Percentiles rank a stretch among this genome's conserved stretches.
Evolutionary conservation across 1,140 invertebrate genomes (phyloP).

Genomic region (Drosophila lacteicornis): DNA sequence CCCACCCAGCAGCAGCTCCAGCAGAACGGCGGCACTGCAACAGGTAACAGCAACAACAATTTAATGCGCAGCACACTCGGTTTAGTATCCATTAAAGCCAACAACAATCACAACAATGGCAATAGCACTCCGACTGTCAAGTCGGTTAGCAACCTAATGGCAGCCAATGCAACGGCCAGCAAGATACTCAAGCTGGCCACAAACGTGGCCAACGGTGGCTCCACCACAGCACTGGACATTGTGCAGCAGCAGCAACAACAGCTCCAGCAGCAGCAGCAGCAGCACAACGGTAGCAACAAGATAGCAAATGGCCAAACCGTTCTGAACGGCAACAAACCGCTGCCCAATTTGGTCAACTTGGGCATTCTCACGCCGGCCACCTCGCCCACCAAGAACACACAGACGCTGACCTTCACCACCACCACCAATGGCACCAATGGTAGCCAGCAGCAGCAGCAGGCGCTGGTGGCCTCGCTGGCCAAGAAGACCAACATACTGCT

Average conservation of each 20-base stretch:
- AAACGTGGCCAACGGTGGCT: conserved; percentile 72
- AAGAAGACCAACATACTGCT: conserved; percentile 65
- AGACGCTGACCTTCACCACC: conserved; percentile 76
- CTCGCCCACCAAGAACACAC: conserved; percentile 85
- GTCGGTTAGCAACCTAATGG: conserved; percentile 81
- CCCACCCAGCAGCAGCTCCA: conserved; percentile 64
- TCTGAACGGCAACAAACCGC: conserved; percentile 52
- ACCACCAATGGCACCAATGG: conserved; percentile 44
- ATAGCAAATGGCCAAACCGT: conserved; percentile 49
- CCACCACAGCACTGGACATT: conserved; percentile 52
- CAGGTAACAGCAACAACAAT: conserved; percentile 84
- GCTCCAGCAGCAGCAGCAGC: conserved; percentile 57
- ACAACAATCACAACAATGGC: conserved; percentile 47
- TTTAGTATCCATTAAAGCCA: conserved; percentile 84
- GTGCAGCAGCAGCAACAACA: conserved; percentile 57
- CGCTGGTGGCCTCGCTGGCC: conserved; percentile 59
- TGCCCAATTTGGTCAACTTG: conserved; percentile 84
- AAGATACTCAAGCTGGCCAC: conserved; percentile 83
- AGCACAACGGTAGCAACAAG: conserved; percentile 47
- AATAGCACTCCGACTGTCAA: conserved; percentile 47
- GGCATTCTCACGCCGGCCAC: conserved; percentile 86
- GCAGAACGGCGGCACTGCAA: conserved; percentile 60
- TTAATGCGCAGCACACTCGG: conserved; percentile 83
- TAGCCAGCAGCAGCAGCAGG: conserved; percentile 58
- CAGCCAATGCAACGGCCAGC: conserved; percentile 80